Conservation (phyloP, 1,140 invertebrate species). For the Euglossa dilemma region DNA sequence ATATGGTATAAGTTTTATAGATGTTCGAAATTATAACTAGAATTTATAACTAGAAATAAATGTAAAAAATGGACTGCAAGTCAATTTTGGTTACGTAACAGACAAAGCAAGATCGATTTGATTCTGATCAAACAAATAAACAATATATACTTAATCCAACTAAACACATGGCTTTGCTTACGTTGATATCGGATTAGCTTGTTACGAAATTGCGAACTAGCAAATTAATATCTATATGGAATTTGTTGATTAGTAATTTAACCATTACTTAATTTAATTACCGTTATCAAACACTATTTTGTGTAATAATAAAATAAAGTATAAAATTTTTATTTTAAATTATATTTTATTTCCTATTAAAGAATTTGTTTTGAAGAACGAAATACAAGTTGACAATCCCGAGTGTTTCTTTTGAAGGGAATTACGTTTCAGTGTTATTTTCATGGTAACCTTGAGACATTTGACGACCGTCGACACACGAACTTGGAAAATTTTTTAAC, state of each 20-base stretch:
- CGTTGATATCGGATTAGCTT: neutral
- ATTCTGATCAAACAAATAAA: neutral
- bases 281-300: too few relatives aligned
- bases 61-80: too few relatives aligned
- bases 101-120: neutral
- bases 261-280: too few relatives aligned
- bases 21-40: too few relatives aligned
- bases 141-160: neutral
- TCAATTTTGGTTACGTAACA: neutral
- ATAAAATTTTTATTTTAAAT: neutral
- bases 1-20: too few relatives aligned
- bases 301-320: too few relatives aligned
- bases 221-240: neutral
- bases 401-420: neutral
- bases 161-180: neutral
- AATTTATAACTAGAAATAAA: too few relatives aligned
- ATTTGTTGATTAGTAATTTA: too few relatives aligned
- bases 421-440: neutral
- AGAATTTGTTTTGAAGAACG: neutral
- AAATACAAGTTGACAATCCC: neutral
- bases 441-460: neutral
- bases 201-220: neutral
- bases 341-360: neutral
- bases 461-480: neutral
- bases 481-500: slow-evolving; percentile 2